phyloP scores from a whole-genome alignment of 64 coral and sea anemone genomes.

The Actinia tenebrosa region DNA sequence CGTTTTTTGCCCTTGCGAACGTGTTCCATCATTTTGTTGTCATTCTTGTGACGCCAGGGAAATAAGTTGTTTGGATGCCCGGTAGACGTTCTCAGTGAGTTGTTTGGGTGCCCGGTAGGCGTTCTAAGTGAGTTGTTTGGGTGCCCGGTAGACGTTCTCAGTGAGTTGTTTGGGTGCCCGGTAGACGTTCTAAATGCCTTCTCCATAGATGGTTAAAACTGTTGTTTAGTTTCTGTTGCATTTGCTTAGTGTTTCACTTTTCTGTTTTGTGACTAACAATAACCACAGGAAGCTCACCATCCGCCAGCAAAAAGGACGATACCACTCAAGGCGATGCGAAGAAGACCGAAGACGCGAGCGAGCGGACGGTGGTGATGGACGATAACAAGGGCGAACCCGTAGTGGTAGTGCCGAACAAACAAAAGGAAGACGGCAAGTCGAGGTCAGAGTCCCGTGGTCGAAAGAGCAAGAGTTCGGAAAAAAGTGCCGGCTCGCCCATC shows the following conservation, averaged over 20 bases:
- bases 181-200: neutral
- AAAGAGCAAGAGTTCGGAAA: constrained; percentile 47
- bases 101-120: neutral
- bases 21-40: neutral
- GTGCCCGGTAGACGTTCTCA: neutral
- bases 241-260: constrained; percentile 16
- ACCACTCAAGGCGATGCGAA: constrained; percentile 18
- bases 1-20: neutral
- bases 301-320: constrained; percentile 69
- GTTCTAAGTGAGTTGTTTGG: too few relatives aligned
- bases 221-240: neutral
- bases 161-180: neutral
- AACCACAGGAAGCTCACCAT: constrained; percentile 73
- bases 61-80: neutral
- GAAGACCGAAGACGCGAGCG: neutral
- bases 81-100: too few relatives aligned
- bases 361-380: constrained; percentile 62
- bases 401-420: constrained; percentile 40
- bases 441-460: constrained; percentile 42
- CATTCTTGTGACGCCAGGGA: neutral
- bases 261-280: constrained; percentile 89
- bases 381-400: constrained; percentile 58
- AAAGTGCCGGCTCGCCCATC: constrained; percentile 31
- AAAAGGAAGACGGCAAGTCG: constrained; percentile 32
- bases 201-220: neutral